A percentile compares a stretch with the other conserved stretches of the same genome.
phyloP scores from a whole-genome alignment of 1,140 invertebrate species.

The Caerostris darwini region DNA sequence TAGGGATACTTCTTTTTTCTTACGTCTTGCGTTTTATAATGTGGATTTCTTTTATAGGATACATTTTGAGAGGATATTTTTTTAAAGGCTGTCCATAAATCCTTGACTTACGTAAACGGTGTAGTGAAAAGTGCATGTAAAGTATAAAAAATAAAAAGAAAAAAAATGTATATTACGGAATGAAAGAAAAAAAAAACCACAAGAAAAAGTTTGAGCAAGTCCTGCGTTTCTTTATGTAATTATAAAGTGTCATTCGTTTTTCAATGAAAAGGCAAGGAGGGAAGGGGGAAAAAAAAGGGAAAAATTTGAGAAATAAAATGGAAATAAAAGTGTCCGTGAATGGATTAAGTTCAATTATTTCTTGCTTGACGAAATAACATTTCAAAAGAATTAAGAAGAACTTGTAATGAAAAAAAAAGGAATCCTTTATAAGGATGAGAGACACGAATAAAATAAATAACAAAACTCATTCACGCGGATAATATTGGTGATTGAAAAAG shows the following conservation, averaged over 20 bases:
- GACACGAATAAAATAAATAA: constrained; percentile 25
- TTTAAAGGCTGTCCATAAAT: neutral
- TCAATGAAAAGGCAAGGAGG: neutral
- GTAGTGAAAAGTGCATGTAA: neutral
- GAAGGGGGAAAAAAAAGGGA: neutral
- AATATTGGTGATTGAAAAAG: constrained; percentile 30
- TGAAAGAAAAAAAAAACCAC: neutral
- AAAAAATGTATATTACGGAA: neutral
- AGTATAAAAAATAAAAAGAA: neutral
- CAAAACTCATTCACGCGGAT: neutral
- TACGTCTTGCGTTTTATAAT: neutral
- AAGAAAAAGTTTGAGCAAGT: constrained; percentile 28
- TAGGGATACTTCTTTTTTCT: neutral
- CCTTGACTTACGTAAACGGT: neutral
- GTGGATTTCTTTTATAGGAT: neutral
- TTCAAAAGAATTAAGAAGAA: constrained; percentile 53
- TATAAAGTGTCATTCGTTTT: constrained; percentile 45
- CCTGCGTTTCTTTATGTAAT: constrained; percentile 28
- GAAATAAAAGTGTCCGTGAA: constrained; percentile 28
- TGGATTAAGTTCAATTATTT: constrained; percentile 67
- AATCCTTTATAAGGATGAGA: neutral
- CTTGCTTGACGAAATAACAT: constrained; percentile 58
- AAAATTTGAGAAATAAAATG: neutral
- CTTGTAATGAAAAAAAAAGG: neutral
- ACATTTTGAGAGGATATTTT: neutral